Evolutionary conservation across 2,113 vertebrate species (phyloP).

Genomic region (Catharus fuscescens): DNA sequence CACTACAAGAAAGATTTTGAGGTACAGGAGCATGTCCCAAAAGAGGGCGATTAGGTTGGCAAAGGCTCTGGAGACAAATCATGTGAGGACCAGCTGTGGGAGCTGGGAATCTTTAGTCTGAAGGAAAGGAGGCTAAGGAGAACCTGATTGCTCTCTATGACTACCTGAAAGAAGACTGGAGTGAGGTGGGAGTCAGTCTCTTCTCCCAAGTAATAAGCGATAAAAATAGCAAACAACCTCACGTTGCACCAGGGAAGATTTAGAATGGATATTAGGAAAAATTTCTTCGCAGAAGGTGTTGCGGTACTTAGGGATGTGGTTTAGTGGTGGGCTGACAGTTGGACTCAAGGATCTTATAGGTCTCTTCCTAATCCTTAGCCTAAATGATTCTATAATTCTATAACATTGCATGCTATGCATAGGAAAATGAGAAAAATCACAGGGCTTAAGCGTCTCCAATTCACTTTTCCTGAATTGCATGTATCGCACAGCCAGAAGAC

Average conservation of each 20-base stretch:
- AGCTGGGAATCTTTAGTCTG: background rate
- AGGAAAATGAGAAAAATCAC: background rate
- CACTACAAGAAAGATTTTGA: background rate
- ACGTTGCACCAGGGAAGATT: background rate
- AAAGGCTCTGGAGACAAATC: background rate
- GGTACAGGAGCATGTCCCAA: background rate
- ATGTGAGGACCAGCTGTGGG: accelerated
- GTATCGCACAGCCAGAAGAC: background rate
- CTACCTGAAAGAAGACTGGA: background rate
- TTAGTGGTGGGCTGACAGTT: background rate
- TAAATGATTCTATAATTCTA: background rate
- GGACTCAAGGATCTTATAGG: background rate
- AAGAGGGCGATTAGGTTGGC: background rate
- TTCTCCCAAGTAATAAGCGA: accelerated
- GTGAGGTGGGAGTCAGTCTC: accelerated
- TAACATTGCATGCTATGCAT: background rate
- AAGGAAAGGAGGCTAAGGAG: background rate
- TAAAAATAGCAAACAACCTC: background rate
- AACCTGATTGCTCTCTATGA: background rate
- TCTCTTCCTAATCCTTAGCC: background rate
- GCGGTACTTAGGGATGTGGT: background rate
- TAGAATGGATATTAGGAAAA: background rate
- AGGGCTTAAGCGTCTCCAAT: background rate
- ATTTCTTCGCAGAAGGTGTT: background rate
- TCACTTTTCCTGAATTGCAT: background rate